Conservation (phyloP, 2,113 vertebrate genomes). For the Mustela nigripes region DNA sequence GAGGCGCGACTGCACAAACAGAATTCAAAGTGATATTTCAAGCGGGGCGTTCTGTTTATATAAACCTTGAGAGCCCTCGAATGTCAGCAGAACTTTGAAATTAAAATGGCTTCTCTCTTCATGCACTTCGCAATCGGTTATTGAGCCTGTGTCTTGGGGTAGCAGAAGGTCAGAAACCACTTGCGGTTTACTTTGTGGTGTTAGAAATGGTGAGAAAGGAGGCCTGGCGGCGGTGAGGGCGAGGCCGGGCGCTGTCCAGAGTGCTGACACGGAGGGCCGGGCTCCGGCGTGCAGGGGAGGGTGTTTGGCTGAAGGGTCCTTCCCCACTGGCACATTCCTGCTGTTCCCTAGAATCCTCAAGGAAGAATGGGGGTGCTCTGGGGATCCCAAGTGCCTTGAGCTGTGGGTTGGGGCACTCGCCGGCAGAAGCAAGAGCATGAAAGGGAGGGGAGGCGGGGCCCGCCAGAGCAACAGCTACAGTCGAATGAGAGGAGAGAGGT, state of each 20-base stretch:
- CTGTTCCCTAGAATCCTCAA: not conserved
- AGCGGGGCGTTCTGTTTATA: constrained; percentile 77
- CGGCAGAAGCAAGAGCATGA: constrained; percentile 26
- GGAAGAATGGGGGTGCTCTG: not conserved
- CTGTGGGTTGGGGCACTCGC: not conserved
- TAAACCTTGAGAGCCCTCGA: constrained; percentile 82
- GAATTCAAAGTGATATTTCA: constrained; percentile 79
- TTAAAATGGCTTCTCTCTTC: constrained; percentile 82
- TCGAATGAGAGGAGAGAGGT: constrained; percentile 38
- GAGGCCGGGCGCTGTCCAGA: not conserved
- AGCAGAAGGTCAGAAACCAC: constrained; percentile 75
- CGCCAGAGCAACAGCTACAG: not conserved
- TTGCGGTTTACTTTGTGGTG: constrained; percentile 70
- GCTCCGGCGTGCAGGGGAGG: not conserved
- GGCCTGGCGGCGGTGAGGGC: not conserved
- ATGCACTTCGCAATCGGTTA: constrained; percentile 74
- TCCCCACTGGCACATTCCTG: constrained; percentile 8
- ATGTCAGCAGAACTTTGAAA: constrained; percentile 86
- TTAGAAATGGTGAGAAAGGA: constrained; percentile 77
- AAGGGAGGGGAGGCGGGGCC: not conserved
- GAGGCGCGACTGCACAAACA: constrained; percentile 62
- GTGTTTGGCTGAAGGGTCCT: constrained; percentile 43
- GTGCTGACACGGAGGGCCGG: constrained; percentile 44
- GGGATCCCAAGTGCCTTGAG: not conserved
- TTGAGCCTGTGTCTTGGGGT: constrained; percentile 70